Evolutionary conservation across 2,888 invertebrate genomes (phyloP).

Genomic region (Saturnia pavonia): DNA sequence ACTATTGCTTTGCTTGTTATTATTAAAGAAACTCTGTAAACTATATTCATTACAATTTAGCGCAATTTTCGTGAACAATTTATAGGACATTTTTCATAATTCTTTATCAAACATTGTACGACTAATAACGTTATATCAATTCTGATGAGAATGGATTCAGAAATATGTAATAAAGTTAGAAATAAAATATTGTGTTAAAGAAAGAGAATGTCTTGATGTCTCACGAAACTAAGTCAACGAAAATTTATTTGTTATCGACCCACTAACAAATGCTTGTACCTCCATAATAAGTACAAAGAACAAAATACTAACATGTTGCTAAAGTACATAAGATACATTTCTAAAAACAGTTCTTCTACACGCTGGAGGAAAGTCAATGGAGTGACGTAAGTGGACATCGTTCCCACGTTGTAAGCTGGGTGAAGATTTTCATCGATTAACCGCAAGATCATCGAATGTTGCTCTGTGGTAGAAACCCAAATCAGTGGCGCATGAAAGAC

Average conservation of each 20-base stretch:
- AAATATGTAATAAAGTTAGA: neutral
- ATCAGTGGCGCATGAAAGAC: conserved; percentile 45
- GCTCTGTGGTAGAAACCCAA: conserved; percentile 40
- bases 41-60: neutral
- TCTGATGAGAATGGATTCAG: neutral
- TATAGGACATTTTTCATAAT: neutral
- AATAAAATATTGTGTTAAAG: neutral
- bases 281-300: neutral
- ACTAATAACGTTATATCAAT: neutral
- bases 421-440: conserved; percentile 42
- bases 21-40: neutral
- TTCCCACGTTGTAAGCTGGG: conserved; percentile 40
- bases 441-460: conserved; percentile 37
- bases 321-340: conserved; percentile 23
- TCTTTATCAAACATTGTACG: neutral
- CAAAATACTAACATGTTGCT: conserved; percentile 28
- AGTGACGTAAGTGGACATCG: conserved; percentile 30
- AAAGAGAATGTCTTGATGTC: too few species aligned
- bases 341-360: conserved; percentile 35
- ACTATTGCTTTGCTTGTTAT: neutral
- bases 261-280: neutral
- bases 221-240: neutral
- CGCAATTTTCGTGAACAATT: neutral
- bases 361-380: conserved; percentile 45
- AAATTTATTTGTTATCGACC: neutral